Evolutionary conservation across 2,888 invertebrate genomes (phyloP), one percentile per base, ranked within the genome.

Genomic region (Pharmacophagus antenor): DNA sequence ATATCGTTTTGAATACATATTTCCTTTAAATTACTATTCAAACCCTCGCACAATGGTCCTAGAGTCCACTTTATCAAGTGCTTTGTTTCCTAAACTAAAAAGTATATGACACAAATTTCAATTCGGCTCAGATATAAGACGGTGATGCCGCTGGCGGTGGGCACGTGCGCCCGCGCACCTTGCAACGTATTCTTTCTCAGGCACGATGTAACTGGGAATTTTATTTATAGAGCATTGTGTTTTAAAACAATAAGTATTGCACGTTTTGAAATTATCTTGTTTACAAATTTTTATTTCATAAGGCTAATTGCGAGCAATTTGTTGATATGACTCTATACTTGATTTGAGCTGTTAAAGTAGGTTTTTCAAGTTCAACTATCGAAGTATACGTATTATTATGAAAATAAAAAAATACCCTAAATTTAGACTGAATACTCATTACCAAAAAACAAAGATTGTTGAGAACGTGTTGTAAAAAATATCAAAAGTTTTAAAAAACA

Each of bases 1-100:
- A 89, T 90, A 90, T 89, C 88, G 88, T 89, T 89, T 88, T 87
- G 80, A 88, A 89, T 88, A 87, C 86, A 79, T 84, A 87, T 86
- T 90, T 84, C 83, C 82, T 85, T 84, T 82, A 79, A 81, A 82
- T 85, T 85, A 84, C 82, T 84, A 85, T 86, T 85, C 76, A 83
- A 87, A 84, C 78, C 84, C 79, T 85, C 85, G 84, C 74, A 74
- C 66, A 67, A 68, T 71, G 81, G 84, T 72, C 76, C 71, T 84
- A 88, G 78, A 79, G 89, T 87, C 78, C 79, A 88, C 74, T 85
- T 87, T 85, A 75, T 75, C 75, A 73, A 76, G 73, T 76, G 71
- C 70, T 70, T 72, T 70, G 70, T 70, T 74, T 72, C 69, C 75
- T 77, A 80, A 80, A 74, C 79, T 72, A 75, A 78, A 83, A 86